Evolutionary conservation across 2,888 invertebrate species (phyloP).

Genomic region (Litoditis marina): DNA sequence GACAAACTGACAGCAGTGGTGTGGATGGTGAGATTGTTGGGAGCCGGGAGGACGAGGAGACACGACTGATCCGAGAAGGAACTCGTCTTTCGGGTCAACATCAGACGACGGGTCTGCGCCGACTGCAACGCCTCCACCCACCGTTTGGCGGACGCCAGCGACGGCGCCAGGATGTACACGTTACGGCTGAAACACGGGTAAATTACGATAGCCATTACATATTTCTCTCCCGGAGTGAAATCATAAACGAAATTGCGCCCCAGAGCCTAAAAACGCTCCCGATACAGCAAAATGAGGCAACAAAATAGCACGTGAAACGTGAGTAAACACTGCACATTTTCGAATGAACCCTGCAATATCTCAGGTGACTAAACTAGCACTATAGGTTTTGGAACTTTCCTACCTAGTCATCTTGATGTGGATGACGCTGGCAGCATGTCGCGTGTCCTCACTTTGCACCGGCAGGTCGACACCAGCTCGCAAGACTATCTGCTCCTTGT

Average conservation of each 20-base stretch:
- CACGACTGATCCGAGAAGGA: slow-evolving; percentile 34
- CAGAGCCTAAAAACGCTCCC: too few relatives aligned
- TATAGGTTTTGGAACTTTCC: too few relatives aligned
- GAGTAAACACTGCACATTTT: too few relatives aligned
- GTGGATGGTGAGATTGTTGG: slow-evolving; percentile 37
- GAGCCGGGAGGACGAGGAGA: slow-evolving; percentile 26
- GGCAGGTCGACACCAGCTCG: slow-evolving; percentile 32
- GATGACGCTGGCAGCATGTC: slow-evolving; percentile 32
- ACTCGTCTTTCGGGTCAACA: slow-evolving; percentile 26
- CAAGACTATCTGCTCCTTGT: slow-evolving; percentile 47
- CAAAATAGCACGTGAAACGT: too few relatives aligned
- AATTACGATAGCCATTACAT: too few relatives aligned
- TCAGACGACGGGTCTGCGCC: slow-evolving; percentile 32
- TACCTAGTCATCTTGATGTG: slow-evolving; percentile 50
- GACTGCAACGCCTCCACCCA: slow-evolving; percentile 35
- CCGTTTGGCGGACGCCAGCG: slow-evolving; percentile 24
- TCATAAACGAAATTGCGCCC: too few relatives aligned
- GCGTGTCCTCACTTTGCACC: slow-evolving; percentile 21
- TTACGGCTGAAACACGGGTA: slow-evolving; percentile 9
- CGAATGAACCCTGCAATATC: too few relatives aligned
- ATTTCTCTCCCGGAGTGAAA: too few relatives aligned
- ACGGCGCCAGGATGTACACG: slow-evolving; percentile 33
- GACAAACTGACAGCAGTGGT: slow-evolving; percentile 20
- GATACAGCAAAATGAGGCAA: too few relatives aligned
- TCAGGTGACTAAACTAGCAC: too few relatives aligned